Evolutionary conservation across 2,113 vertebrate species (phyloP).

Genomic region (Porphyrio hochstetteri): DNA sequence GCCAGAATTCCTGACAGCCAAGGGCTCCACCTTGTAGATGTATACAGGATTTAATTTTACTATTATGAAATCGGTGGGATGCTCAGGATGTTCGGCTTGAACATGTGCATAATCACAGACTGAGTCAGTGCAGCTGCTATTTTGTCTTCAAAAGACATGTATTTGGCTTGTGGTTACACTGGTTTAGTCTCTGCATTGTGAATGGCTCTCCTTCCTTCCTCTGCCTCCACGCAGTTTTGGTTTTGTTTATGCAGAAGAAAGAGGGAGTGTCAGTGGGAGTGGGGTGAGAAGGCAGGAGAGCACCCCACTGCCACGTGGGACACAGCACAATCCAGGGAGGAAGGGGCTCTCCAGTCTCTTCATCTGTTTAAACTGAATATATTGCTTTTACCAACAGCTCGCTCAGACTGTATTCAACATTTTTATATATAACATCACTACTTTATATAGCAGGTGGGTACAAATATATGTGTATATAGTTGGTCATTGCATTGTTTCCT

Average conservation of each 20-base stretch:
- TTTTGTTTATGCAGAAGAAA: background rate
- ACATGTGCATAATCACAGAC: background rate
- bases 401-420: background rate
- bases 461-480: background rate
- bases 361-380: background rate
- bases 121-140: background rate
- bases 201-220: background rate
- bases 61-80: background rate
- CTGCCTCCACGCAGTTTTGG: rapidly evolving
- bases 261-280: background rate
- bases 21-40: background rate
- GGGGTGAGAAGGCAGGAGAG: background rate
- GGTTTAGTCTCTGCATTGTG: background rate
- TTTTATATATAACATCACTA: background rate
- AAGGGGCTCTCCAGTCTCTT: background rate
- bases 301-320: background rate
- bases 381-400: background rate
- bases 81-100: background rate
- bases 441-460: background rate
- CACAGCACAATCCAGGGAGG: background rate
- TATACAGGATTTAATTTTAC: background rate
- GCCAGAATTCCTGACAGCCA: background rate
- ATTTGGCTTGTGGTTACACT: background rate
- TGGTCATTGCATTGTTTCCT: background rate
- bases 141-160: background rate